Evolutionary conservation across 1,140 invertebrate species (phyloP).

Genomic region (Coenobita brevimanus): DNA sequence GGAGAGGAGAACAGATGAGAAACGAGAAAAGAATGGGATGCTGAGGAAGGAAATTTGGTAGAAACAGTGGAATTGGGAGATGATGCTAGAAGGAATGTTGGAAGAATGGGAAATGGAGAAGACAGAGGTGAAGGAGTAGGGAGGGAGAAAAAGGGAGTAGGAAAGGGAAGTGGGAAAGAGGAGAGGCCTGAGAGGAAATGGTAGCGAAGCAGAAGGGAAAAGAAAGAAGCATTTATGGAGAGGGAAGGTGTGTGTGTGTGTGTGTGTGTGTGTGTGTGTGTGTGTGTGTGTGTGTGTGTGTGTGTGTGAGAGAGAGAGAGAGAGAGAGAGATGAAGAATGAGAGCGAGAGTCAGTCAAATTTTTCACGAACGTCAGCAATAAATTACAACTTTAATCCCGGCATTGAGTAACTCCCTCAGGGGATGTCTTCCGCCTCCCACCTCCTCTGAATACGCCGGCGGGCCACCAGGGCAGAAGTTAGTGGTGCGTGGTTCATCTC

Average conservation of each 20-base stretch:
- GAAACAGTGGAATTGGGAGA: background rate
- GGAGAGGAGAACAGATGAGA: background rate
- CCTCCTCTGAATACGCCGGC: constrained; percentile 48
- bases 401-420: constrained; percentile 38
- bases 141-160: background rate
- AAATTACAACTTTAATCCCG: constrained; percentile 59
- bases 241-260: too few relatives aligned
- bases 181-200: background rate
- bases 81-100: background rate
- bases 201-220: background rate
- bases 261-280: too few relatives aligned
- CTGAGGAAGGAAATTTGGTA: too few relatives aligned
- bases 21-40: background rate
- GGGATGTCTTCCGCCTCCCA: constrained; percentile 52
- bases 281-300: too few relatives aligned
- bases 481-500: constrained; percentile 46
- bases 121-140: background rate
- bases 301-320: too few relatives aligned
- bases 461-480: constrained; percentile 60
- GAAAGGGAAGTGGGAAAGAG: background rate
- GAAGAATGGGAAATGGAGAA: background rate
- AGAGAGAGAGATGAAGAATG: background rate
- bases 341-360: background rate
- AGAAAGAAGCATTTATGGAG: background rate
- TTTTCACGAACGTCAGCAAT: constrained; percentile 30